Evolutionary conservation across 2,888 invertebrate genomes (phyloP).

Genomic region (Dolichomitus sp.): DNA sequence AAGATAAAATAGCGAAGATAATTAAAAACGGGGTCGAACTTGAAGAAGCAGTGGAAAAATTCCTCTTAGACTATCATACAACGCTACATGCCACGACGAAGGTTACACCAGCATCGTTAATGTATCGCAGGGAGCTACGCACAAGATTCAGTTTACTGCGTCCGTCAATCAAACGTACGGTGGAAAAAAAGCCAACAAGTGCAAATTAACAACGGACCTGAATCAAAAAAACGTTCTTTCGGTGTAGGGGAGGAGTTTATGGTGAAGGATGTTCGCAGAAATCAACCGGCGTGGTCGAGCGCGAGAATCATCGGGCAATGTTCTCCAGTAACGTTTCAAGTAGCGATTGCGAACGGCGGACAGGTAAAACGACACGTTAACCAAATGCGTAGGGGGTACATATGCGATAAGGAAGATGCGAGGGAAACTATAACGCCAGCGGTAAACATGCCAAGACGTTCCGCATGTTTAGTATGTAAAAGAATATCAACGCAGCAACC

Average conservation of each 20-base stretch:
- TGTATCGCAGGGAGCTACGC: conserved; percentile 33
- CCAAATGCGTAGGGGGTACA: conserved; percentile 2
- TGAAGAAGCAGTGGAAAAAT: conserved; percentile 1
- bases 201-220: conserved; percentile 45
- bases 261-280: conserved; percentile 57
- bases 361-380: background rate
- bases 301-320: conserved; percentile 46
- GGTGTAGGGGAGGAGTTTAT: conserved; percentile 42
- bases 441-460: conserved; percentile 11
- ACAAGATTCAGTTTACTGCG: conserved; percentile 43
- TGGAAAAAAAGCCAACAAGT: conserved; percentile 39
- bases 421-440: background rate
- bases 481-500: background rate
- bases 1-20: conserved; percentile 44
- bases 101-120: conserved; percentile 42
- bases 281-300: conserved; percentile 37
- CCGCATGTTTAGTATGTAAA: background rate
- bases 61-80: conserved; percentile 27
- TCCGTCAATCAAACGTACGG: conserved; percentile 12
- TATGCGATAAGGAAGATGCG: background rate
- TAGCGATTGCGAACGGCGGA: conserved; percentile 16
- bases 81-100: conserved; percentile 52
- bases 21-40: conserved; percentile 9
- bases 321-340: conserved; percentile 59
- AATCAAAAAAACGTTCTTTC: conserved; percentile 47